Percentiles rank a stretch among this genome's conserved stretches.
Conservation (phyloP, 2,888 invertebrate genomes). For the Pyrrhosoma nymphula region DNA sequence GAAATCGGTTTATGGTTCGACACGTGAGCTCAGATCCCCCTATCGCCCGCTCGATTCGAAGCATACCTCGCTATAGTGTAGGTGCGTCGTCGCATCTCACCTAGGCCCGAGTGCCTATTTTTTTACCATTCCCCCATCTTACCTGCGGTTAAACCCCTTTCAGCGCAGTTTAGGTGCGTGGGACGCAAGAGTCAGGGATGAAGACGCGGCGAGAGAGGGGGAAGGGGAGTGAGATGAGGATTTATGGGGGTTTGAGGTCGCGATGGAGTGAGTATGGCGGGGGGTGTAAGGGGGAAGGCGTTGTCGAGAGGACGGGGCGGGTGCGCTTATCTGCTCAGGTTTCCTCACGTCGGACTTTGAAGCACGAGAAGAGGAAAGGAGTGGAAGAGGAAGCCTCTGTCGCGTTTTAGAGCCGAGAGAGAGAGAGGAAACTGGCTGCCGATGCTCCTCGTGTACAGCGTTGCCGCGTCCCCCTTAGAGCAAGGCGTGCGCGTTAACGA, state of each 20-base stretch:
- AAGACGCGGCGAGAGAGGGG: background rate
- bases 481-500: background rate
- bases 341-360: constrained; percentile 63
- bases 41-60: no score
- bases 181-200: background rate
- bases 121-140: background rate
- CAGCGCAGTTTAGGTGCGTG: constrained; percentile 34
- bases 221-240: constrained; percentile 13
- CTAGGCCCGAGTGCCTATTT: background rate
- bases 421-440: constrained; percentile 21
- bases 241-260: constrained; percentile 32
- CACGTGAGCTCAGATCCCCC: background rate
- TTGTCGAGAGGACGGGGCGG: background rate
- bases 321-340: constrained; percentile 56
- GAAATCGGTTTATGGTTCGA: constrained; percentile 31
- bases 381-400: background rate
- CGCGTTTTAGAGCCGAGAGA: constrained; percentile 24
- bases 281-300: no score
- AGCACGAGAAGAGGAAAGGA: background rate
- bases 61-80: background rate
- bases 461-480: constrained; percentile 6
- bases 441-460: constrained; percentile 17
- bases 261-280: background rate
- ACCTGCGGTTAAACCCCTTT: constrained; percentile 33
- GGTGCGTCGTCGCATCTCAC: background rate